phyloP scores from a whole-genome alignment of 1,140 invertebrate species.

The Penaeus japonicus region DNA sequence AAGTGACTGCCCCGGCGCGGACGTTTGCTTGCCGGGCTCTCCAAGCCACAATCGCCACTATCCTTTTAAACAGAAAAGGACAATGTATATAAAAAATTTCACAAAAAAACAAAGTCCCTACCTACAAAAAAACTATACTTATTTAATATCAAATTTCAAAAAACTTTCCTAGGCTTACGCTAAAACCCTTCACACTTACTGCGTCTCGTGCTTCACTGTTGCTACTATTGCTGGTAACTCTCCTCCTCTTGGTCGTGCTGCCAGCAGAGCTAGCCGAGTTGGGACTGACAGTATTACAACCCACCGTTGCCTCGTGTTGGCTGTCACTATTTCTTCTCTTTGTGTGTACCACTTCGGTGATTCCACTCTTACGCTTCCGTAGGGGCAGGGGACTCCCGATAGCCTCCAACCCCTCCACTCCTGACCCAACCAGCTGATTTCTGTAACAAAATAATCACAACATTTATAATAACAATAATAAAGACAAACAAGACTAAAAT shows the following conservation, averaged over 20 bases:
- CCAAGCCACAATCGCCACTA: conserved; percentile 38
- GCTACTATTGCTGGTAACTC: conserved; percentile 27
- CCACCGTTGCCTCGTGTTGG: background rate
- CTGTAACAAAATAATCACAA: background rate
- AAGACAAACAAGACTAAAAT: too few species aligned
- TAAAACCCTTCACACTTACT: background rate
- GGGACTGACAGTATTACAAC: background rate
- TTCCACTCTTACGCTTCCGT: conserved; percentile 37
- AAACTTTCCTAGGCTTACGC: too few species aligned
- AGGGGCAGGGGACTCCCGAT: conserved; percentile 39
- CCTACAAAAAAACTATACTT: background rate
- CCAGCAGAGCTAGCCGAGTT: background rate
- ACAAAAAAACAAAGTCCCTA: background rate
- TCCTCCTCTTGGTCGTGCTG: conserved; percentile 11
- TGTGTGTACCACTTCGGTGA: background rate
- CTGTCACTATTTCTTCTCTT: conserved; percentile 22
- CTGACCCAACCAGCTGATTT: conserved; percentile 45
- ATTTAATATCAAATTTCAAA: too few species aligned
- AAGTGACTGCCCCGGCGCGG: conserved; percentile 38
- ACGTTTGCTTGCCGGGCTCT: conserved; percentile 44
- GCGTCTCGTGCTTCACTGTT: conserved; percentile 36
- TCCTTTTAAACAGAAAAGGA: background rate
- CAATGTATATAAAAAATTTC: background rate
- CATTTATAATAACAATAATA: too few species aligned
- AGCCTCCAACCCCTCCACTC: conserved; percentile 38